Evolutionary conservation across 2,888 invertebrate species (phyloP).

Genomic region (Unio pictorum): DNA sequence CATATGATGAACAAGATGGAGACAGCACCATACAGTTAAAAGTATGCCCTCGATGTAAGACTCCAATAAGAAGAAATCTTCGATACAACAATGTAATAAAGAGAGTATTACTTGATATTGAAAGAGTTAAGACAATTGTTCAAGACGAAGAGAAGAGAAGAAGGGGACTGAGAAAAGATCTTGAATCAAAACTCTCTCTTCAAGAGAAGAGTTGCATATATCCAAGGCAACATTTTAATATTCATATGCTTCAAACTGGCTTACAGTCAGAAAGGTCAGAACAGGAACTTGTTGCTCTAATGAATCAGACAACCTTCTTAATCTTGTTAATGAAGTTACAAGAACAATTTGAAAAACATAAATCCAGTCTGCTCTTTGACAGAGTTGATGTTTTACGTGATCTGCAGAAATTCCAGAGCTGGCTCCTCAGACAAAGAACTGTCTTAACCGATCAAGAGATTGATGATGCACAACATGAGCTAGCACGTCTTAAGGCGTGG

Average conservation of each 20-base stretch:
- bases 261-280: conserved; percentile 8
- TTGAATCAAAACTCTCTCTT: too few species aligned
- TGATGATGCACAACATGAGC: conserved; percentile 38
- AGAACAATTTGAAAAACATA: conserved; percentile 14
- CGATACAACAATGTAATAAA: conserved; percentile 76
- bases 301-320: conserved; percentile 20
- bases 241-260: too few species aligned
- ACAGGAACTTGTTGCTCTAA: conserved; percentile 21
- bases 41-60: conserved; percentile 77
- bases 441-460: conserved; percentile 41
- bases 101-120: conserved; percentile 66
- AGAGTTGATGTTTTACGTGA: conserved; percentile 8
- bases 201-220: too few species aligned
- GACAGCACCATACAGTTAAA: conserved; percentile 51
- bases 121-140: conserved; percentile 53
- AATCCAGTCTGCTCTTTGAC: conserved; percentile 1
- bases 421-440: conserved; percentile 18
- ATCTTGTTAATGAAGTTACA: conserved; percentile 9
- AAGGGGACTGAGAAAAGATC: too few species aligned
- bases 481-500: conserved; percentile 21
- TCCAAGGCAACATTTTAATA: too few species aligned
- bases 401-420: conserved; percentile 19
- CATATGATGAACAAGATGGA: conserved; percentile 67
- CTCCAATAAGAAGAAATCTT: conserved; percentile 75
- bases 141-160: conserved; percentile 10